phyloP scores from a whole-genome alignment of 1,140 invertebrate species.

The Hirudo medicinalis region DNA sequence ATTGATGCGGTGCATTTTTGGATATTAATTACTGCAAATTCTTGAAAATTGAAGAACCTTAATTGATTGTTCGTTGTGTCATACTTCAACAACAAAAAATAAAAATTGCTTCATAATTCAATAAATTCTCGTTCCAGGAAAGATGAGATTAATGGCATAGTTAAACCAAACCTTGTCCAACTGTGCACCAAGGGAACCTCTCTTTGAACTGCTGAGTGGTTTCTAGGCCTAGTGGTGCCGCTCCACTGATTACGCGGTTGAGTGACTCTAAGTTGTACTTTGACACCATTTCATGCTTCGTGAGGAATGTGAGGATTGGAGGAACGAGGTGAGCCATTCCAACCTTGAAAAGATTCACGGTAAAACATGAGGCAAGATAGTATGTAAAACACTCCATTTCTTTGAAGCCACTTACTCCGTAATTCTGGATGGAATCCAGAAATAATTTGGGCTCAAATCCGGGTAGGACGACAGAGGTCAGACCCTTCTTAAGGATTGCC shows the following conservation, averaged over 20 bases:
- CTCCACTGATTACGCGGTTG: constrained; percentile 50
- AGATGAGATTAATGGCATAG: too few relatives aligned
- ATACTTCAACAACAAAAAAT: too few relatives aligned
- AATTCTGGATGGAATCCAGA: constrained; percentile 16
- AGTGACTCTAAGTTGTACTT: constrained; percentile 44
- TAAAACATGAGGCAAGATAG: neutral
- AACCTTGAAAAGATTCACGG: neutral
- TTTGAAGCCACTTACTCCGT: neutral
- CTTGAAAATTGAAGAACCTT: too few relatives aligned
- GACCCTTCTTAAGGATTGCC: neutral
- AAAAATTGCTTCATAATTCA: too few relatives aligned
- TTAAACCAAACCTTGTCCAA: constrained; percentile 10
- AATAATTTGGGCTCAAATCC: constrained; percentile 14
- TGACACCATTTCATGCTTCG: constrained; percentile 34
- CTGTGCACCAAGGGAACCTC: neutral
- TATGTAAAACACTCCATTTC: neutral
- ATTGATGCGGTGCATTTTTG: too few relatives aligned
- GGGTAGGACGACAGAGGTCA: constrained; percentile 10
- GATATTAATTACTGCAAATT: too few relatives aligned
- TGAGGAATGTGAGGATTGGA: constrained; percentile 37
- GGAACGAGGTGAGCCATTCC: constrained; percentile 31
- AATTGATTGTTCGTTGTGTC: too few relatives aligned
- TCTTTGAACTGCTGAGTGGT: constrained; percentile 33
- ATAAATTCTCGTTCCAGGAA: too few relatives aligned
- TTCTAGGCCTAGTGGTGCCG: constrained; percentile 55